Evolutionary conservation across 1,140 invertebrate genomes (phyloP).

Genomic region (Drosophila virilis): DNA sequence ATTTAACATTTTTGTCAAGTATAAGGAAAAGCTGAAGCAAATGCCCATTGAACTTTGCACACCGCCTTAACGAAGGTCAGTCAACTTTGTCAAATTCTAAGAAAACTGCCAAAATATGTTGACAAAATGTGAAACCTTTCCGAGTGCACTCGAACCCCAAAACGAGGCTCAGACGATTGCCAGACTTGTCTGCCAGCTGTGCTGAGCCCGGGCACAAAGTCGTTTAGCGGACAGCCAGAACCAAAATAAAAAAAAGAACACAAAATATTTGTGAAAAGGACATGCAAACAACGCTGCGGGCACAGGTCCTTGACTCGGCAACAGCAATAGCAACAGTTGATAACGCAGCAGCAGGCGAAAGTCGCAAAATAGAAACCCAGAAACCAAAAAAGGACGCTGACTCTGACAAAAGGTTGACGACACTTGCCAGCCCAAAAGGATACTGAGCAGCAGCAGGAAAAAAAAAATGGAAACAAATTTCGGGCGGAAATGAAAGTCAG

Average conservation of each 20-base stretch:
- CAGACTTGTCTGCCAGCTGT: constrained; percentile 36
- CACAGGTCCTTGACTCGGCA: constrained; percentile 36
- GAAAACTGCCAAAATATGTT: constrained; percentile 28
- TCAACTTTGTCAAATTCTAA: constrained; percentile 27
- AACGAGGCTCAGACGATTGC: constrained; percentile 4
- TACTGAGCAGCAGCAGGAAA: constrained; percentile 8
- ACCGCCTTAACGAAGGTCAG: constrained; percentile 47
- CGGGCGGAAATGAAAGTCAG: constrained; percentile 47
- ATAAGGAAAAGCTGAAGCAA: neutral
- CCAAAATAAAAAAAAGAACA: constrained; percentile 8
- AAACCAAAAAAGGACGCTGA: constrained; percentile 36
- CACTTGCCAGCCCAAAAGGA: constrained; percentile 30
- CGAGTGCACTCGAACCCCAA: neutral
- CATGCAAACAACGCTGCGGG: constrained; percentile 42
- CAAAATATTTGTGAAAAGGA: constrained; percentile 17
- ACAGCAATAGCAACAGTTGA: constrained; percentile 43
- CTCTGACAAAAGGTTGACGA: constrained; percentile 51
- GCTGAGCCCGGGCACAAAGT: constrained; percentile 17
- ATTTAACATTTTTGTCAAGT: constrained; percentile 28
- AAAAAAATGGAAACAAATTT: constrained; percentile 25
- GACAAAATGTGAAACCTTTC: constrained; percentile 10
- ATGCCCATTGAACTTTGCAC: constrained; percentile 25
- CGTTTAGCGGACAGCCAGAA: neutral
- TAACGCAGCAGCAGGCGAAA: constrained; percentile 17
- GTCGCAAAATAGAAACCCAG: constrained; percentile 3